Percentiles rank a stretch among this genome's conserved stretches.
Conservation (phyloP, 2,797 vertebrate genomes). For the Paratrypauchen microcephalus region DNA sequence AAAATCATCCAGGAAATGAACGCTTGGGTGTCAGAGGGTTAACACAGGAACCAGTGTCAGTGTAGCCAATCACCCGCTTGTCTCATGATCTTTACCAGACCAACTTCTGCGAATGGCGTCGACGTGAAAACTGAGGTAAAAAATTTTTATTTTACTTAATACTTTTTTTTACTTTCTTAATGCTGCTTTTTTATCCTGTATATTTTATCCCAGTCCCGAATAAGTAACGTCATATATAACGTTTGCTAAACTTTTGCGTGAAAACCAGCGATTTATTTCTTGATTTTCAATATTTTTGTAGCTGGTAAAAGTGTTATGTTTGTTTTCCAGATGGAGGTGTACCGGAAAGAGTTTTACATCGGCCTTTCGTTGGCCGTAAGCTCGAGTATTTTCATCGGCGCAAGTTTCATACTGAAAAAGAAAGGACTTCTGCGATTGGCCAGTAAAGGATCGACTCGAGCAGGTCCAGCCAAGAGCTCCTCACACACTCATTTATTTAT, state of each 20-base stretch:
- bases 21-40: too few relatives aligned
- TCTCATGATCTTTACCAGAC: not conserved
- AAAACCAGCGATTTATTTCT: not conserved
- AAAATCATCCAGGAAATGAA: too few relatives aligned
- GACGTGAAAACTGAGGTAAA: constrained; percentile 38
- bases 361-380: constrained; percentile 80
- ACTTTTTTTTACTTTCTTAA: not conserved
- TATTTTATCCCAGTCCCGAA: not conserved
- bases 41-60: constrained; percentile 19
- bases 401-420: constrained; percentile 87
- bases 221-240: not conserved
- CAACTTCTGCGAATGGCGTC: constrained; percentile 24
- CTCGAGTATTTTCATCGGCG: constrained; percentile 83
- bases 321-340: constrained; percentile 69
- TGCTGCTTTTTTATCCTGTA: not conserved
- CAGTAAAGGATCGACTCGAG: constrained; percentile 77
- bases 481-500: too few relatives aligned
- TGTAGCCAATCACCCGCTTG: constrained; percentile 47
- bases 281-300: not conserved
- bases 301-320: not conserved
- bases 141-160: constrained; percentile 3
- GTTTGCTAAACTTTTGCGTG: not conserved
- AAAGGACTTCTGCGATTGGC: constrained; percentile 83
- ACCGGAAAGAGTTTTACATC: constrained; percentile 73
- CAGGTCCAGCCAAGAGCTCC: constrained; percentile 69